Base-by-base conservation (phyloP, 2,888 invertebrate species). In the Reticulitermes lucifugus region DNA sequence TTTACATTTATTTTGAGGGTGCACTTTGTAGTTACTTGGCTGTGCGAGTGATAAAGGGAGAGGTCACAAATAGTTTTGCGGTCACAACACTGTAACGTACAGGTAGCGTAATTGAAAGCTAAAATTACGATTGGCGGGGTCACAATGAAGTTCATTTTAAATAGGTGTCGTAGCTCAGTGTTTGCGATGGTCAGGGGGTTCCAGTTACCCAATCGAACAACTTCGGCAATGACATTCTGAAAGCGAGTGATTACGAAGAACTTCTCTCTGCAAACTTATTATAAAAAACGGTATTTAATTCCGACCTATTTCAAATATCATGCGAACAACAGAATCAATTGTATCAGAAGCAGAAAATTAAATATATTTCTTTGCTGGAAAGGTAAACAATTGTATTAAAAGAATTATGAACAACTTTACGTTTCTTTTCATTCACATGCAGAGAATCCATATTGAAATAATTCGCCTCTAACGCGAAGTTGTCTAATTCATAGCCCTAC, bases 61-160 rank as follows among this genome's bases (percentile, higher is more conserved):
- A 25, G 25, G 65, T n/a, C n/a, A 65, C 65, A 65, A 65, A 65
- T 65, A 65, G 65, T 65, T 65, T n/a, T 7, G n/a, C 65, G 65
- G 65, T 65, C 65, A 65, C 65, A 65, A 65, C 3, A 65, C 10
- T 25, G 25, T n/a, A 65, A 65, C 60, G 21, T 21, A 60, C 60
- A 60, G 35, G 35, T 35, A 3, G 60, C 21, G 2, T 65, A 65
- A 65, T 12, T 65, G 65, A 65, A 65, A 25, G n/a, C 65, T n/a
- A n/a, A 65, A 25, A 65, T 65, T 65, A 65, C 6, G 7, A 65
- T n/a, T 25, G n/a, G 6, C 18, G 21, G 1, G 65, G 65, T n/a
- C 25, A n/a, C 25, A n/a, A 65, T 65, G 65, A 65, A 65, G 25
- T 65, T 60, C 12, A 65, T n/a, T 65, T 65, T 65, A 65, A 65